These are phyloP conservation scores for Centroberyx gerrardi DNA, from an alignment of 2,797 vertebrate species.

Conservation along the genomic window DNA sequence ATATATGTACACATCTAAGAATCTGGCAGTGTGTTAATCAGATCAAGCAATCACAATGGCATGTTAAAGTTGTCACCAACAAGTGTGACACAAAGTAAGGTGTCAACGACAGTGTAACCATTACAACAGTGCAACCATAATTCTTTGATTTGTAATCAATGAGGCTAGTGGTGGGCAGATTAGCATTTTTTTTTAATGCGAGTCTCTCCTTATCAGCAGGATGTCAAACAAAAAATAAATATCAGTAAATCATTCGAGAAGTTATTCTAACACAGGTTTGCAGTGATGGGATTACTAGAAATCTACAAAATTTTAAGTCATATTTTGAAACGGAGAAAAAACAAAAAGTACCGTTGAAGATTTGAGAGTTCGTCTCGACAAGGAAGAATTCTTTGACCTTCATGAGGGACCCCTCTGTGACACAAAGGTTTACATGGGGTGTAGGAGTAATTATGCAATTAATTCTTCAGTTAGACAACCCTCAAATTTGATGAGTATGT, in stretches of 20 bases:
- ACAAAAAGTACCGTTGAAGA: slow-evolving; percentile 71
- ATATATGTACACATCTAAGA: neutral
- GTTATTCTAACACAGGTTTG: slow-evolving; percentile 62
- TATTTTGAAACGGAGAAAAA: slow-evolving; percentile 68
- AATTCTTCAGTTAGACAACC: slow-evolving; percentile 25
- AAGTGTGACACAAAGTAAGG: slow-evolving; percentile 41
- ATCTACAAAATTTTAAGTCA: slow-evolving; percentile 77
- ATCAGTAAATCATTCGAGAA: slow-evolving; percentile 70
- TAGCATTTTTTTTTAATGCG: neutral
- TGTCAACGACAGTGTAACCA: slow-evolving; percentile 50
- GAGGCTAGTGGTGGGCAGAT: slow-evolving; percentile 37
- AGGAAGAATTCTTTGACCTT: slow-evolving; percentile 30
- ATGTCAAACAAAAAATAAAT: slow-evolving; percentile 82
- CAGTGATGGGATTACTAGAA: slow-evolving; percentile 62
- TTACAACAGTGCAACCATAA: slow-evolving; percentile 66
- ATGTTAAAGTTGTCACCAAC: slow-evolving; percentile 13
- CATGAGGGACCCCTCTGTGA: slow-evolving; percentile 3
- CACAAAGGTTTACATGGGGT: slow-evolving; percentile 5
- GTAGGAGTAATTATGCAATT: slow-evolving; percentile 19
- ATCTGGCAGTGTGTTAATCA: slow-evolving; percentile 19
- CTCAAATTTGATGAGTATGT: slow-evolving; percentile 23
- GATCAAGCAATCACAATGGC: slow-evolving; percentile 35
- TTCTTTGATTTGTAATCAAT: slow-evolving; percentile 38
- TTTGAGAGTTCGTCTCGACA: slow-evolving; percentile 24
- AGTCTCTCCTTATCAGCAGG: slow-evolving; percentile 80